Conservation (phyloP, 2,888 invertebrate genomes). For the Eubasilissa splendida region DNA sequence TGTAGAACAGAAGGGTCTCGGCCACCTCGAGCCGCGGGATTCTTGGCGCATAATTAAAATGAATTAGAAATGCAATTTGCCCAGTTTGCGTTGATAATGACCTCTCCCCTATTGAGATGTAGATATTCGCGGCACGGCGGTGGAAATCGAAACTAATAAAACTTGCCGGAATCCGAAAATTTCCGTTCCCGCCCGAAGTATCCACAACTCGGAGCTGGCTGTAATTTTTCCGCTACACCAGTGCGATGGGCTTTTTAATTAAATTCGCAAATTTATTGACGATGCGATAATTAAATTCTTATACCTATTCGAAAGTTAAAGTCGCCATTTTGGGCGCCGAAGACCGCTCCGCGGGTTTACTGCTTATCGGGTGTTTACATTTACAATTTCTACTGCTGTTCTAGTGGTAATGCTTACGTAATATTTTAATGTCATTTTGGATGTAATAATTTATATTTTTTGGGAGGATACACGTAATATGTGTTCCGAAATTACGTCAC, state of each 20-base stretch:
- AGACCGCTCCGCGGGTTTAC: constrained; percentile 1
- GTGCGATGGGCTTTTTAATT: constrained; percentile 54
- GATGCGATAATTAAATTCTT: constrained; percentile 56
- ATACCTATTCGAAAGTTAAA: constrained; percentile 49
- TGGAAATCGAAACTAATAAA: constrained; percentile 47
- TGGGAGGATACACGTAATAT: too few relatives aligned
- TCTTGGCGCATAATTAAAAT: not conserved
- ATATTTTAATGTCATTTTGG: too few relatives aligned
- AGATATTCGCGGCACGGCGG: constrained; percentile 15
- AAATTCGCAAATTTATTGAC: constrained; percentile 58
- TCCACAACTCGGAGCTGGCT: not conserved
- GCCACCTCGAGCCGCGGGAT: too few relatives aligned
- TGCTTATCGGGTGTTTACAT: too few relatives aligned
- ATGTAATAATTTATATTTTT: too few relatives aligned
- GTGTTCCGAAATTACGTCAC: too few relatives aligned
- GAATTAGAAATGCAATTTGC: not conserved
- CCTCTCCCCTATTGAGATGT: not conserved
- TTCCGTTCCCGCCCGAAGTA: constrained; percentile 20
- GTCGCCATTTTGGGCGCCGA: constrained; percentile 29
- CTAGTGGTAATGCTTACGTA: too few relatives aligned
- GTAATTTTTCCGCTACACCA: constrained; percentile 47
- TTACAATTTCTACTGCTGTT: too few relatives aligned
- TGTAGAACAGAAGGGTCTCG: too few relatives aligned
- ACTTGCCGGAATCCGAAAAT: constrained; percentile 38
- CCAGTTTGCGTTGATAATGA: not conserved